These are phyloP conservation scores for Riptortus pedestris DNA, from an alignment of 1,140 invertebrate species.

Conservation along the genomic window DNA sequence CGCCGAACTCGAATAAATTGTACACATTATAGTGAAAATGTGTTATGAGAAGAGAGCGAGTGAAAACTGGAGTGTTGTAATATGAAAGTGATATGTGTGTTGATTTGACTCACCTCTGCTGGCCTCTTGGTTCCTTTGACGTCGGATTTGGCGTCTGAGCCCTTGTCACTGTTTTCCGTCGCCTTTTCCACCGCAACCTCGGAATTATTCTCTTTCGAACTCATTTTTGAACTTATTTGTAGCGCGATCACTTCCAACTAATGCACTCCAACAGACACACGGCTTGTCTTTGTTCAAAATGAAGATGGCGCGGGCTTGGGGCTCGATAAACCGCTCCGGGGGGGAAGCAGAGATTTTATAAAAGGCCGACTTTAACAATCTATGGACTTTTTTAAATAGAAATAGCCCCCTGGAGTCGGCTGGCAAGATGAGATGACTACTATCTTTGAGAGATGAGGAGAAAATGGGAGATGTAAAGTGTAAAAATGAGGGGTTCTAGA, in stretches of 20 bases:
- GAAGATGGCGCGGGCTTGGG: constrained; percentile 67
- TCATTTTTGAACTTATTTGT: constrained; percentile 51
- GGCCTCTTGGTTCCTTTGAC: constrained; percentile 76
- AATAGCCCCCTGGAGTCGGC: too few species aligned
- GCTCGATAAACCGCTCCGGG: constrained; percentile 41
- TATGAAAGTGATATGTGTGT: too few species aligned
- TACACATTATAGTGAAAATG: too few species aligned
- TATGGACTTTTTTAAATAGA: not conserved
- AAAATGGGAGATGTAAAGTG: not conserved
- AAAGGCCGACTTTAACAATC: not conserved
- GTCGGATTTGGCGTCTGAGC: constrained; percentile 61
- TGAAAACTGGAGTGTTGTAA: too few species aligned
- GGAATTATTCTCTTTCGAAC: constrained; percentile 69
- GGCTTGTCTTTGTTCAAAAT: constrained; percentile 59
- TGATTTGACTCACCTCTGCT: constrained; percentile 60
- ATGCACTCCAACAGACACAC: constrained; percentile 32
- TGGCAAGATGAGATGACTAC: too few species aligned
- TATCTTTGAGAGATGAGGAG: not conserved
- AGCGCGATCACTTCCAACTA: constrained; percentile 40
- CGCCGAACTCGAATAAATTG: too few species aligned
- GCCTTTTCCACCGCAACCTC: constrained; percentile 71
- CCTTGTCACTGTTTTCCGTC: constrained; percentile 59
- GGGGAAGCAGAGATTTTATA: constrained; percentile 6
- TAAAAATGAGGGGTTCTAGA: constrained; percentile 45
- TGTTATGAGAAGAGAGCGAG: too few species aligned